Evolutionary conservation across 1,140 invertebrate genomes (phyloP), one percentile per base, ranked within the genome.

Genomic region (Drosophila varians): DNA sequence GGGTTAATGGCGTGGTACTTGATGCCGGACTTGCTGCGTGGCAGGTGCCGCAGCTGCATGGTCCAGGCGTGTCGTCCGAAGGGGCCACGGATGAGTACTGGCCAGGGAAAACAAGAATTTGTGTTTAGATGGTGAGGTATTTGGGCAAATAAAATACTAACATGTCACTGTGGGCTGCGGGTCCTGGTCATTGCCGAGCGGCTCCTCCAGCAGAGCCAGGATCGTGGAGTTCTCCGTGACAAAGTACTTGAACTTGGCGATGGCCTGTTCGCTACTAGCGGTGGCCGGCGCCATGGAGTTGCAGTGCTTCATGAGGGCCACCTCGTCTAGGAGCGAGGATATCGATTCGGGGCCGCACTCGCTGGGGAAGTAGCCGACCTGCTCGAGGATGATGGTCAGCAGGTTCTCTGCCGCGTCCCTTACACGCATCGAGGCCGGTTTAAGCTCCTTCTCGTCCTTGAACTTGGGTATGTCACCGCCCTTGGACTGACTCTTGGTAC

Each of bases 11-110:
- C 93, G 58, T 95, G 93, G 62, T 94, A 94, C 79, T 95, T 95
- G 1, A 93, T 93, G 11, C 95, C 94, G 1, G 95, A 95, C 90
- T 96, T 95, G 80, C 96, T 95, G 45, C 96, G 93, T 2, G 97
- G 95, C 54, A 96, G 92, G 91, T 97, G 96, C 12, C 96, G 92
- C 34, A 97, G 92, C 84, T 98, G 96, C 94, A 99, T 95, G 0
- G 96, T 97, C 98, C 98, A 99, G 5, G 96, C 97, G 92, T 98
- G 96, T 14, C 97, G 94, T 0, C 98, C 98, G 92, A 98, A 99
- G 0, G 97, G 96, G 19, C 97, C 96, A 18, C 98, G 94, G 46
- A 99, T 95, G 21, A 99, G 92, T 18, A 97, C 94, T 77, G 94
- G 0, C n/a, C 4, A 6, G 38, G 7, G 11, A 1, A 11, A 25